These are phyloP conservation scores for Sinocyclocheilus anshuiensis DNA, from an alignment of 2,113 vertebrate genomes.

Conservation along the genomic window DNA sequence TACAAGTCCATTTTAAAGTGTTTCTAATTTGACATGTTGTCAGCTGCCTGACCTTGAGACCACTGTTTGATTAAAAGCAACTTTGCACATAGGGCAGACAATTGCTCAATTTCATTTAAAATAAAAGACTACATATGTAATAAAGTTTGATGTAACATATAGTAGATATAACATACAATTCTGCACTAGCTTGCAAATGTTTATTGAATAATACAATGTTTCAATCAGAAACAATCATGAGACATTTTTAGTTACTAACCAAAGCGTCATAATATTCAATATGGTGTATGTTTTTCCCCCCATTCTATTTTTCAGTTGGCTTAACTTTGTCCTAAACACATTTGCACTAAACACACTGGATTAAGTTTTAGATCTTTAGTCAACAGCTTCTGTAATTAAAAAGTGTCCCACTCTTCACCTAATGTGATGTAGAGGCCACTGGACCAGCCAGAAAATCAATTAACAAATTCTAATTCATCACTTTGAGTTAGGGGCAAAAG, in stretches of 20 bases:
- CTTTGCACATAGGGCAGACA: neutral
- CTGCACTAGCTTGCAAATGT: no score
- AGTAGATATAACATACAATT: no score
- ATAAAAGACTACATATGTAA: no score
- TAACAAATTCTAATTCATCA: slow-evolving; percentile 11
- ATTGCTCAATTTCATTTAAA: no score
- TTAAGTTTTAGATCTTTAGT: neutral
- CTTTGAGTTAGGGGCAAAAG: neutral
- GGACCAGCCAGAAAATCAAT: slow-evolving; percentile 27
- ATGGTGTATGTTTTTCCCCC: no score
- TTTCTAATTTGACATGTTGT: slow-evolving; percentile 28
- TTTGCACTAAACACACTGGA: neutral
- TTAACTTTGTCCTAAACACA: neutral
- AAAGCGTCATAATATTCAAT: no score
- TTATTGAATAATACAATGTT: no score
- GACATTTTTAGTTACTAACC: no score
- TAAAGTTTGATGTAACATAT: no score
- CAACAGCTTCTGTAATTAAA: neutral
- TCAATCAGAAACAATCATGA: no score
- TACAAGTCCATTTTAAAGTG: neutral
- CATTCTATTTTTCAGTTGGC: neutral
- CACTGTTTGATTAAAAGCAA: neutral
- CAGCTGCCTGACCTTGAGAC: slow-evolving; percentile 28
- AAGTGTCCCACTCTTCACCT: neutral
- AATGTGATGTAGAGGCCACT: neutral